Evolutionary conservation across 2,888 invertebrate species (phyloP).

Genomic region (Anarsia innoxiella): DNA sequence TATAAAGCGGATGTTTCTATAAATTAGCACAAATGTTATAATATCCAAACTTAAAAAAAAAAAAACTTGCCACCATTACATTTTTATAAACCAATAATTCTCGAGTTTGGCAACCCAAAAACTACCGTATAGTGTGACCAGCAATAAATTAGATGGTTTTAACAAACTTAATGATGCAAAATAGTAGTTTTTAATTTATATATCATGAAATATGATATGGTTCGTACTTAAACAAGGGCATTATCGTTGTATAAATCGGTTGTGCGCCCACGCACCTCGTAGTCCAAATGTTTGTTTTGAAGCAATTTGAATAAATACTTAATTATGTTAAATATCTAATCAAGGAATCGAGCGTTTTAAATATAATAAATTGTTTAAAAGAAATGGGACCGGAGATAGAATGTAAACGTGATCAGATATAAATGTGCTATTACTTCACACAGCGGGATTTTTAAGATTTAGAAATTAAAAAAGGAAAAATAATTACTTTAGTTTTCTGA

Average conservation of each 20-base stretch:
- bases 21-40: too few species aligned
- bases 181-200: conserved; percentile 8
- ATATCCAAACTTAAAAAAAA: too few species aligned
- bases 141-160: too few species aligned
- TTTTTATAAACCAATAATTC: too few species aligned
- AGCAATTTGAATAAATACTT: conserved; percentile 55
- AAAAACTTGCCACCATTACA: too few species aligned
- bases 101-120: too few species aligned
- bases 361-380: conserved; percentile 26
- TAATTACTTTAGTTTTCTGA: too few species aligned
- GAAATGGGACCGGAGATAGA: conserved; percentile 8
- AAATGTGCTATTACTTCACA: too few species aligned
- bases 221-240: conserved; percentile 26
- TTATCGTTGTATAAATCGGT: conserved; percentile 29
- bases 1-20: too few species aligned
- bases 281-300: conserved; percentile 34
- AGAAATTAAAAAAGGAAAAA: too few species aligned
- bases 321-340: conserved; percentile 55
- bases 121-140: too few species aligned
- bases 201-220: conserved; percentile 11
- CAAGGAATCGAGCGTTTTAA: conserved; percentile 21
- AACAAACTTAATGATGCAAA: conserved; percentile 5
- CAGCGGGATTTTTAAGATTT: too few species aligned
- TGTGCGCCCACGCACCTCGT: conserved; percentile 39
- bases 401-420: neutral